A percentile compares a stretch with the other conserved stretches of the same genome.
phyloP scores from a whole-genome alignment of 2,888 invertebrate species.

The Diloba caeruleocephala region DNA sequence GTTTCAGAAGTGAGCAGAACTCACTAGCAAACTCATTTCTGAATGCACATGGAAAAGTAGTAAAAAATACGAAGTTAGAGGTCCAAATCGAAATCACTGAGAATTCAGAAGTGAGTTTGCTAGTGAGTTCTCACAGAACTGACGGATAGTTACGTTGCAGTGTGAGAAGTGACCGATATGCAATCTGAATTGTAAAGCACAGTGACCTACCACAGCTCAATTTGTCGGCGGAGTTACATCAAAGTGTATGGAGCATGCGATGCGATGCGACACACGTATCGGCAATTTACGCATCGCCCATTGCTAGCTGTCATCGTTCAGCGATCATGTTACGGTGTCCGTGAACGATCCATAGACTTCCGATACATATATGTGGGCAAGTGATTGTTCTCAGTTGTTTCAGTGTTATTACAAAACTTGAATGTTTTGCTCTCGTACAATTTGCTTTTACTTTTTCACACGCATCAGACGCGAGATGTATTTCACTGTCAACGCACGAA shows the following conservation, averaged over 20 bases:
- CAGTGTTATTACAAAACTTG: constrained; percentile 27
- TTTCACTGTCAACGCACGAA: constrained; percentile 81
- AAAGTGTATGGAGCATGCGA: constrained; percentile 70
- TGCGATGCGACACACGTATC: constrained; percentile 78
- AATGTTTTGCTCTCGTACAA: constrained; percentile 44
- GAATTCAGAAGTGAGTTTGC: too few relatives aligned
- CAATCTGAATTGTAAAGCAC: constrained; percentile 63
- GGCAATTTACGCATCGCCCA: constrained; percentile 74
- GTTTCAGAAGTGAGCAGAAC: too few relatives aligned
- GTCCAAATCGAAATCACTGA: too few relatives aligned
- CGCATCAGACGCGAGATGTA: constrained; percentile 79
- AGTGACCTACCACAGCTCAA: constrained; percentile 81
- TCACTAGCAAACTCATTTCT: too few relatives aligned
- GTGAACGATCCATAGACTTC: constrained; percentile 21
- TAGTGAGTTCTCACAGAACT: too few relatives aligned
- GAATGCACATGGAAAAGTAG: too few relatives aligned
- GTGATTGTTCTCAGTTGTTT: constrained; percentile 24
- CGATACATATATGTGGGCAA: constrained; percentile 19
- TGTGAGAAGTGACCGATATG: constrained; percentile 65
- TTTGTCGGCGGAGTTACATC: constrained; percentile 70
- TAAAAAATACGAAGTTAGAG: too few relatives aligned
- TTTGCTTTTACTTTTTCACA: constrained; percentile 85
- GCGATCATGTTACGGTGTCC: constrained; percentile 29
- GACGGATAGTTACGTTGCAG: constrained; percentile 45
- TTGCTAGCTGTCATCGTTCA: constrained; percentile 52